Conservation (phyloP, 92 coral and sea anemone genomes). For the Siderastrea siderea region DNA sequence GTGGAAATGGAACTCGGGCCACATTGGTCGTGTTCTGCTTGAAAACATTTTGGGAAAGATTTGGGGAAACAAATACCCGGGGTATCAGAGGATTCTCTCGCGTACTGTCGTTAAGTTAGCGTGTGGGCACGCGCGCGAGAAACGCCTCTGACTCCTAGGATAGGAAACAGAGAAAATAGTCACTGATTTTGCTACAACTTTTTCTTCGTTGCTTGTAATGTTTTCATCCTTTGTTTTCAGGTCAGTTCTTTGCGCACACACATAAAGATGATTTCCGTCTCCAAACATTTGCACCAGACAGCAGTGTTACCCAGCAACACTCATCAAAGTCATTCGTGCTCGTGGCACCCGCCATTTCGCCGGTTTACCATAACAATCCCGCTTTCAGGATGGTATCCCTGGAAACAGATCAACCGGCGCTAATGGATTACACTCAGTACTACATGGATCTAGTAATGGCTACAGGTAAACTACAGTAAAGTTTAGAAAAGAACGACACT, state of each 20-base stretch:
- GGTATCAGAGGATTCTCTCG: too few species aligned
- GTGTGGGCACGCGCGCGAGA: too few species aligned
- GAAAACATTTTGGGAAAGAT: too few species aligned
- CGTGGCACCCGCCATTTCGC: constrained; percentile 82
- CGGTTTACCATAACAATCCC: constrained; percentile 90
- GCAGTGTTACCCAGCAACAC: constrained; percentile 15
- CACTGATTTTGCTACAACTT: too few species aligned
- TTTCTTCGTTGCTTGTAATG: too few species aligned
- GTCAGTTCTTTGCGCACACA: constrained; percentile 91
- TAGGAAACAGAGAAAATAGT: too few species aligned
- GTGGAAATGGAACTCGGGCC: too few species aligned
- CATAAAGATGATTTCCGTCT: constrained; percentile 93
- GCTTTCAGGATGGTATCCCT: constrained; percentile 83
- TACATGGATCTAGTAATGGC: constrained; percentile 95
- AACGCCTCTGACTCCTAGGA: too few species aligned
- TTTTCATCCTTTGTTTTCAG: constrained; percentile 44
- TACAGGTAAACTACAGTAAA: constrained; percentile 68
- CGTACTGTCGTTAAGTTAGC: too few species aligned
- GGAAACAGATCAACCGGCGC: constrained; percentile 67
- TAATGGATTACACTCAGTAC: constrained; percentile 87
- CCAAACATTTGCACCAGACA: constrained; percentile 52
- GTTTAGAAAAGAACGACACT: too few species aligned
- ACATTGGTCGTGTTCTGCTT: too few species aligned
- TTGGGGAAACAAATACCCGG: too few species aligned
- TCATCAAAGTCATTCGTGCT: constrained; percentile 69